These are phyloP conservation scores for Trididemnum clinides DNA, from an alignment of 23 tunicate species.

Conservation along the genomic window DNA sequence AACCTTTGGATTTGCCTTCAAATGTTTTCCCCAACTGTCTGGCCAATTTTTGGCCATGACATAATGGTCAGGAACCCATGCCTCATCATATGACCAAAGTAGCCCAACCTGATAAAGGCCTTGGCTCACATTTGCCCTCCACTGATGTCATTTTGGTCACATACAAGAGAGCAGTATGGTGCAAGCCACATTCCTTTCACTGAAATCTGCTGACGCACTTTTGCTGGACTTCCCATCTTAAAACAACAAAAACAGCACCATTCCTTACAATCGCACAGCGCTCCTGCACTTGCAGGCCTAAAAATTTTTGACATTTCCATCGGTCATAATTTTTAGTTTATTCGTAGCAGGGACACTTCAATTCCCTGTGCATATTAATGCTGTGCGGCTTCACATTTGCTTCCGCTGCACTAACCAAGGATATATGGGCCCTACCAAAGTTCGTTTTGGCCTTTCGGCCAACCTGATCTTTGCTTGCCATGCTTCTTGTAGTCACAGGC, in stretches of 20 bases:
- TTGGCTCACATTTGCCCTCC: background rate
- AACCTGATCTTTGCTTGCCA: background rate
- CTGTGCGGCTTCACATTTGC: no score
- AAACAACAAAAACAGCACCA: background rate
- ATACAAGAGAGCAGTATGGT: background rate
- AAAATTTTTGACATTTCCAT: background rate
- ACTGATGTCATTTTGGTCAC: background rate
- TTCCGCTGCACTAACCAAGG: background rate
- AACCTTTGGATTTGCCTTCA: background rate
- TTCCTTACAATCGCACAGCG: background rate
- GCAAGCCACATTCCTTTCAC: background rate
- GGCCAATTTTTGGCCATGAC: background rate
- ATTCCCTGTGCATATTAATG: no score
- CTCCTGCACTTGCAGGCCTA: background rate
- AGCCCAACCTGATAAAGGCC: background rate
- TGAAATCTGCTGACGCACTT: background rate
- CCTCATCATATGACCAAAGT: background rate
- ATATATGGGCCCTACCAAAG: background rate
- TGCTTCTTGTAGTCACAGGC: background rate
- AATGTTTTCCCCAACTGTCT: background rate
- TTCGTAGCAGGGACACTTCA: background rate
- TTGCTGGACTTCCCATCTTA: background rate
- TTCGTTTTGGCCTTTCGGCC: background rate
- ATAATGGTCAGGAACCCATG: background rate
- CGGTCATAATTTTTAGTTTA: background rate